phyloP scores from a whole-genome alignment of 1,140 invertebrate genomes.

The Rhysida immarginata region DNA sequence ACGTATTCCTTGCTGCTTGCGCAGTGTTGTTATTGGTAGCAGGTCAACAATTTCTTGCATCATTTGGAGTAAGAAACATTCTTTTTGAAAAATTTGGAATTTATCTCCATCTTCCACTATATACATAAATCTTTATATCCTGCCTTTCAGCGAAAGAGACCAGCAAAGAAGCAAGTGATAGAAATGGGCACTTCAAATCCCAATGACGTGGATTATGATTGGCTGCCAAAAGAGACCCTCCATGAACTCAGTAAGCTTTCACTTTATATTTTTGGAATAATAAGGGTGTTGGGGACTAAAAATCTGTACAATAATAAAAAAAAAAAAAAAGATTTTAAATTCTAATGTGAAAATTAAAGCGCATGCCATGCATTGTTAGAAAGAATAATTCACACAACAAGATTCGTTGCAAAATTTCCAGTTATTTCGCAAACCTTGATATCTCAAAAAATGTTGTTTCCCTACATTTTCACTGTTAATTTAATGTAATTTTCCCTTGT shows the following conservation, averaged over 20 bases:
- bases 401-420: too few relatives aligned
- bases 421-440: too few relatives aligned
- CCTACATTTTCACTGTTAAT: too few relatives aligned
- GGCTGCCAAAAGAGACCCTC: slow-evolving; percentile 84
- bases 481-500: too few relatives aligned
- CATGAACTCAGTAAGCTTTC: slow-evolving; percentile 19
- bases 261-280: too few relatives aligned
- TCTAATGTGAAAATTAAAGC: background rate
- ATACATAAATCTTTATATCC: background rate
- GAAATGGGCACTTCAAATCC: slow-evolving; percentile 47
- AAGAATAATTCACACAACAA: too few relatives aligned
- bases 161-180: slow-evolving; percentile 29
- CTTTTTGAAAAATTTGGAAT: too few relatives aligned
- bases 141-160: slow-evolving; percentile 16
- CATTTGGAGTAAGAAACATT: slow-evolving; percentile 40
- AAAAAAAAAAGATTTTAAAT: too few relatives aligned
- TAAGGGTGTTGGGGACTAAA: too few relatives aligned
- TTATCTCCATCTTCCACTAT: too few relatives aligned
- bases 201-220: slow-evolving; percentile 89
- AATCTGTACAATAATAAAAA: too few relatives aligned
- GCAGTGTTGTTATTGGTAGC: slow-evolving; percentile 71
- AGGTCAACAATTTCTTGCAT: slow-evolving; percentile 75
- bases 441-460: too few relatives aligned
- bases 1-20: slow-evolving; percentile 80
- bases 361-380: background rate